Conservation (phyloP, 2,888 invertebrate species). For the Mesoligia furuncula region DNA sequence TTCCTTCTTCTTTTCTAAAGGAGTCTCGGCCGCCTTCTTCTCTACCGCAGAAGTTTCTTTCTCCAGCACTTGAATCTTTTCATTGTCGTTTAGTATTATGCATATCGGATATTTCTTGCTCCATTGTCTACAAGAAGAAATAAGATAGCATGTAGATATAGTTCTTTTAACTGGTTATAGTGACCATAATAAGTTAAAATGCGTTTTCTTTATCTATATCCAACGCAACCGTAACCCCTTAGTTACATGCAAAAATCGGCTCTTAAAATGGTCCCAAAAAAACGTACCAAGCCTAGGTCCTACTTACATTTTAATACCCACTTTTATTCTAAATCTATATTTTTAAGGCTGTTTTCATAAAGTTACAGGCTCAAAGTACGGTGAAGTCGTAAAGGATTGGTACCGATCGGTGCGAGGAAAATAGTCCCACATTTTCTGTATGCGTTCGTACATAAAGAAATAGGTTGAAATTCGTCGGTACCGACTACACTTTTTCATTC, state of each 20-base stretch:
- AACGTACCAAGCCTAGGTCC: background rate
- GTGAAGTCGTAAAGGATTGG: background rate
- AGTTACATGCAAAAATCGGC: background rate
- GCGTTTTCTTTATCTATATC: background rate
- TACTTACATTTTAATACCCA: too few species aligned
- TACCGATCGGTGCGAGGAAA: too few species aligned
- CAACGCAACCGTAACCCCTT: background rate
- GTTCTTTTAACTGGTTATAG: background rate
- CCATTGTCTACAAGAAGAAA: conserved; percentile 92
- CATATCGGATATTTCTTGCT: conserved; percentile 98
- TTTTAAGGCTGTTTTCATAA: background rate
- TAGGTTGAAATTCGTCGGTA: too few species aligned
- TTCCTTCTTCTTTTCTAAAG: conserved; percentile 80
- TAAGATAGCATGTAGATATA: background rate
- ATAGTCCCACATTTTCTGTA: too few species aligned
- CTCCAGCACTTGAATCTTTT: conserved; percentile 86
- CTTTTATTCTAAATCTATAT: too few species aligned
- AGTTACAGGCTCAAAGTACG: background rate
- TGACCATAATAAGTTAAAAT: background rate
- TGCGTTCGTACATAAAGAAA: too few species aligned
- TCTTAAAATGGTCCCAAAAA: background rate
- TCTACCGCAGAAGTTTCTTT: conserved; percentile 79
- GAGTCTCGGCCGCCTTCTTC: conserved; percentile 76
- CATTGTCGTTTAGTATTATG: conserved; percentile 90
- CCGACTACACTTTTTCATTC: too few species aligned